Conservation (phyloP, 2,113 vertebrate genomes). For the Rhinolophus ferrumequinum region DNA sequence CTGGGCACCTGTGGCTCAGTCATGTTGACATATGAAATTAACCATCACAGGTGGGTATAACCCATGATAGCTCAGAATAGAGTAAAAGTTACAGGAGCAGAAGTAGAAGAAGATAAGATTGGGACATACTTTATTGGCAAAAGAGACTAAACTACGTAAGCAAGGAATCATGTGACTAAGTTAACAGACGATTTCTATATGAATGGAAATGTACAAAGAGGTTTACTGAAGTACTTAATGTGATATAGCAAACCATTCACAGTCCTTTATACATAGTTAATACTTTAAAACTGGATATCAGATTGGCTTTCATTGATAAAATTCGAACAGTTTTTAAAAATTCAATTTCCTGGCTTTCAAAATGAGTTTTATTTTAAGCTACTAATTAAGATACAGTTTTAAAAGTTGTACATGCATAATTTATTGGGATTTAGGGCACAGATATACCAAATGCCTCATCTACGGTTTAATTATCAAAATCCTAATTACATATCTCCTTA, state of each 20-base stretch:
- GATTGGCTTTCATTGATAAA: conserved; percentile 49
- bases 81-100: not conserved
- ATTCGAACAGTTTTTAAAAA: conserved; percentile 42
- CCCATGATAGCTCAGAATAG: not conserved
- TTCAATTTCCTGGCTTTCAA: conserved; percentile 52
- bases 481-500: conserved; percentile 61
- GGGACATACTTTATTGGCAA: not conserved
- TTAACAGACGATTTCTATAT: not conserved
- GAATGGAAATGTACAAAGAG: conserved; percentile 8
- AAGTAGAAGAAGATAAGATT: not conserved
- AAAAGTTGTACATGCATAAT: conserved; percentile 72
- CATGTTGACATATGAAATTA: not conserved
- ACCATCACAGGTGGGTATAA: not conserved
- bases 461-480: conserved; percentile 72
- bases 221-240: not conserved
- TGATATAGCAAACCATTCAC: not conserved
- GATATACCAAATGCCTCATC: conserved; percentile 57
- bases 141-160: not conserved
- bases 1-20: not conserved
- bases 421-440: conserved; percentile 57
- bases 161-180: not conserved
- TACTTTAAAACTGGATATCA: conserved; percentile 2
- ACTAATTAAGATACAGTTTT: conserved; percentile 68
- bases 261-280: conserved; percentile 13
- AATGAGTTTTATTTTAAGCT: conserved; percentile 70